These are phyloP conservation scores for Mus caroli DNA, from an alignment of 2,797 vertebrate genomes.

Conservation along the genomic window DNA sequence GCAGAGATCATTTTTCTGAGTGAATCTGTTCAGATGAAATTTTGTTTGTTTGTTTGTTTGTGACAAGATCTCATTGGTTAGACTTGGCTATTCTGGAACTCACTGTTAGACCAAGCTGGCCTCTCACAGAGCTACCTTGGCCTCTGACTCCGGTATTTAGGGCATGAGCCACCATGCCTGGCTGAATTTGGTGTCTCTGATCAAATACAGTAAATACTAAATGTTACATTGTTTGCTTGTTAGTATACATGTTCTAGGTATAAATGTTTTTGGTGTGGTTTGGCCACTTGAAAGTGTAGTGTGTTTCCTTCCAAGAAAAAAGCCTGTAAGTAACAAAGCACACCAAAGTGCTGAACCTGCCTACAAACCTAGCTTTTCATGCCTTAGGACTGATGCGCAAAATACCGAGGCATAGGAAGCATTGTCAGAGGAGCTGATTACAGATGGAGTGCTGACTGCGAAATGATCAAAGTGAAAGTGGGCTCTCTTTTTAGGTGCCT, in stretches of 20 bases:
- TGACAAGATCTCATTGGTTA: background rate
- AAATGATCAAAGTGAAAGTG: background rate
- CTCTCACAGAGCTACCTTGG: background rate
- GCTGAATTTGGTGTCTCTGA: slow-evolving; percentile 52
- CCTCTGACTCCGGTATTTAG: background rate
- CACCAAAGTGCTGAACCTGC: background rate
- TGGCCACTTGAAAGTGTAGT: slow-evolving; percentile 38
- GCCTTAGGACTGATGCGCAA: background rate
- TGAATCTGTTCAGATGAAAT: slow-evolving; percentile 19
- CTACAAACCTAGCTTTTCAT: background rate
- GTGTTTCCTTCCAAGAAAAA: background rate
- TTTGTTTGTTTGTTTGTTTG: background rate
- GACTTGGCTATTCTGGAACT: background rate
- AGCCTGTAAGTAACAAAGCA: background rate
- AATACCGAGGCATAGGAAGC: slow-evolving; percentile 21
- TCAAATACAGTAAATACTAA: slow-evolving; percentile 39
- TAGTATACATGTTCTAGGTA: slow-evolving; percentile 21
- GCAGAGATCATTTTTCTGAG: slow-evolving; percentile 53
- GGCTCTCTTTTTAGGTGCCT: slow-evolving; percentile 91
- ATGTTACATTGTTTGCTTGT: background rate
- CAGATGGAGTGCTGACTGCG: background rate
- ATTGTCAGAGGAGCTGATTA: background rate
- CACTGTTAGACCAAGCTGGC: background rate
- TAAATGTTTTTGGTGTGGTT: background rate
- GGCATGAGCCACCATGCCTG: background rate